Evolutionary conservation across 1,140 invertebrate genomes (phyloP), one percentile per base, ranked within the genome.

Genomic region (Plectrocnemia conspersa): DNA sequence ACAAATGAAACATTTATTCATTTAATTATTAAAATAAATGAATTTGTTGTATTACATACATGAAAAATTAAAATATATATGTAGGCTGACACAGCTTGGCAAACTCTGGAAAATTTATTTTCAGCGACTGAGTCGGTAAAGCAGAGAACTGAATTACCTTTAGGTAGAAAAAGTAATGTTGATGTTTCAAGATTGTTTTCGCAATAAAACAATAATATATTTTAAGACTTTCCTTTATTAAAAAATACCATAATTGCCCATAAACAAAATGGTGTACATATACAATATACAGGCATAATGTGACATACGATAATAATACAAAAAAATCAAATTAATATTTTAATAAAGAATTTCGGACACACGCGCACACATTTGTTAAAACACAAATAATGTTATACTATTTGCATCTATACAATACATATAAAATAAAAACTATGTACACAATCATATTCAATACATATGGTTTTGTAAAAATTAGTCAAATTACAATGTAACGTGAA

Each of bases 361-460:
- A 63, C 56, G 63, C 36, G 62, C 60, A 59, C 64, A 53, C 63
- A 60, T 62, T 63, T 62, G 52, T 61, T 61, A 61, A 61, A 72
- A 69, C 59, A 61, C 59, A 61, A 70, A 71, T 65, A 70, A 66
- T 54, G 50, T 22, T 61, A 54, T 59, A 59, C 53, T 54, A 59
- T 50, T 60, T 44, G 47, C 60, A 61, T 57, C 59, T 61, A 61
- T 52, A 61, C 55, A 57, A 61, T n/a, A n/a, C n/a, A n/a, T n/a
- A n/a, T 7, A 40, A 7, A 40, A 40, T 9, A 7, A 15, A 40
- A 40, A 40, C 18, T 15, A 40, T 40, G 15, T 40, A 19, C 38
- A 40, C 7, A 13, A 19, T n/a, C n/a, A n/a, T n/a, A n/a, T n/a
- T n/a, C n/a, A n/a, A n/a, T n/a, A n/a, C n/a, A n/a, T n/a, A n/a